Evolutionary conservation across 2,888 invertebrate genomes (phyloP).

Genomic region (Ligdia adustata): DNA sequence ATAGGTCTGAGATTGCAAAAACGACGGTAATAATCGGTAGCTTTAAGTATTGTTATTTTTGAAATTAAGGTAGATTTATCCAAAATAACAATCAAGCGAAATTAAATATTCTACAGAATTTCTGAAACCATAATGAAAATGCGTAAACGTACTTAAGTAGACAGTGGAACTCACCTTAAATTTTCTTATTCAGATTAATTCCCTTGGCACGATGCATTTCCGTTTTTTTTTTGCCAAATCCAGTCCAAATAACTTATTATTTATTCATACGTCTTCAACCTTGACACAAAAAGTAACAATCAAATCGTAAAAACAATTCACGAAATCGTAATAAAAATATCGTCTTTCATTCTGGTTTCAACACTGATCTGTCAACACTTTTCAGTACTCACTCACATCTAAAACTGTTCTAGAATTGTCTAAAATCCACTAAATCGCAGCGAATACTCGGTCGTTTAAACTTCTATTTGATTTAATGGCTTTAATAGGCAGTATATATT

Average conservation of each 20-base stretch:
- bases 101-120: too few species aligned
- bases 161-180: conserved; percentile 4
- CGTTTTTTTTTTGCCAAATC: neutral
- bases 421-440: conserved; percentile 1
- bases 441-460: neutral
- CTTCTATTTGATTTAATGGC: neutral
- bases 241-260: neutral
- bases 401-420: conserved; percentile 4
- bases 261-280: neutral
- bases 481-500: conserved; percentile 8
- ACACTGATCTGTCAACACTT: conserved; percentile 36
- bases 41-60: too few species aligned
- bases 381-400: conserved; percentile 14
- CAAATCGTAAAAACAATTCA: conserved; percentile 11
- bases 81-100: too few species aligned
- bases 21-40: too few species aligned
- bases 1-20: too few species aligned
- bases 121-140: too few species aligned
- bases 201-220: neutral
- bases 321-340: conserved; percentile 7
- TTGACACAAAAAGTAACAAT: neutral
- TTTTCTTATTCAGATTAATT: neutral
- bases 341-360: conserved; percentile 55
- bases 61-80: too few species aligned
- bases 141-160: too few species aligned